phyloP scores from a whole-genome alignment of 2,797 vertebrate species.

The Luscinia luscinia region DNA sequence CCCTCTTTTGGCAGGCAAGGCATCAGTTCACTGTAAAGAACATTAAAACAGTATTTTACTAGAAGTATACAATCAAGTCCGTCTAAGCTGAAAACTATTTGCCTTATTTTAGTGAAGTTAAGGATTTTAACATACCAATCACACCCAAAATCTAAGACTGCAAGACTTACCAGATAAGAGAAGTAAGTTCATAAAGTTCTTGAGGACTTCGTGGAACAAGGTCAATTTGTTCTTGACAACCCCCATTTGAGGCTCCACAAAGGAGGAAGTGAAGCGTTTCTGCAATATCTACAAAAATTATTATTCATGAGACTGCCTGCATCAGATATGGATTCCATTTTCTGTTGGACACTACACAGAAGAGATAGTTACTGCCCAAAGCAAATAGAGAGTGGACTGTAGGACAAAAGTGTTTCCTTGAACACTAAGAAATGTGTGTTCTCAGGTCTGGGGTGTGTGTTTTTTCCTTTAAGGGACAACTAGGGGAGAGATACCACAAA shows the following conservation, averaged over 20 bases:
- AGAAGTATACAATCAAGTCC: not conserved
- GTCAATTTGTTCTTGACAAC: slow-evolving; percentile 98
- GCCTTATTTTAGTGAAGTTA: not conserved
- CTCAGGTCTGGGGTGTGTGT: not conserved
- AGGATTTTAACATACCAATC: not conserved
- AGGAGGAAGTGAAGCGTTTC: slow-evolving; percentile 98
- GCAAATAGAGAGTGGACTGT: not conserved
- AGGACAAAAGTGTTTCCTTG: not conserved
- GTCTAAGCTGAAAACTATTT: not conserved
- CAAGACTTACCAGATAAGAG: slow-evolving; percentile 93
- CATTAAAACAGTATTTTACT: slow-evolving; percentile 43
- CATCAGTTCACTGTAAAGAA: slow-evolving; percentile 92
- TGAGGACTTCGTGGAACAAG: slow-evolving; percentile 97
- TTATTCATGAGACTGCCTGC: not conserved
- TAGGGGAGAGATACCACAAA: not conserved
- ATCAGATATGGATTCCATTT: not conserved
- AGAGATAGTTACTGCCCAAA: not conserved
- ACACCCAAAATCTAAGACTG: not conserved
- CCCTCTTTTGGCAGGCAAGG: slow-evolving; percentile 98
- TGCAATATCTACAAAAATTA: slow-evolving; percentile 89
- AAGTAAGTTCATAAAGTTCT: slow-evolving; percentile 98
- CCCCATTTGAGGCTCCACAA: slow-evolving; percentile 96
- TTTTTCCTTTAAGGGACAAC: not conserved
- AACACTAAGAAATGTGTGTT: not conserved
- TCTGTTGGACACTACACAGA: not conserved